Base-by-base conservation (phyloP, 2,888 invertebrate genomes). In the Physocephala rufipes region DNA sequence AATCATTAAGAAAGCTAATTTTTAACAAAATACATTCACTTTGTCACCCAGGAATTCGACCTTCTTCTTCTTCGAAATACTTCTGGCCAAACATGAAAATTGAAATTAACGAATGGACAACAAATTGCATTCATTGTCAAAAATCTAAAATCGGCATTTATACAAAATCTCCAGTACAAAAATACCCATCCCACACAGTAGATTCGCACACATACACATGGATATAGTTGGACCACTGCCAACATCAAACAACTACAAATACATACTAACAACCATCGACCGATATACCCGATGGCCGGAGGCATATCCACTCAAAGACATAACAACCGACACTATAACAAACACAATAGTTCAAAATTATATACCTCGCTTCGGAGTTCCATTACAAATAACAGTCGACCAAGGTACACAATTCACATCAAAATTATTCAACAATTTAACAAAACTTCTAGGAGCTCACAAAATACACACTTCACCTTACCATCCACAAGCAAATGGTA, bases 151-250 rank as follows among this genome's bases (percentile, higher is more conserved):
- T 82, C 0, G 59, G 73, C 2, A 73, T 81, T 4, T 82, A 82
- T 74, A 78, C 75, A 16, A 49, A 43, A 4, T 64, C 77, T 0
- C 75, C 76, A 68, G 78, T n/a, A 75, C 72, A 24, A 69, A 63
- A 53, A 79, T 79, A 64, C 49, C 74, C 1, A 67, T 74, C 16
- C 77, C 81, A n/a, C 72, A 74, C n/a, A 67, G 64, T 9, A 74
- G 83, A 16, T 83, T 84, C 70, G 74, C 76, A n/a, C 81, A 83
- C 58, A 73, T 84, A 4, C 81, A 82, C 62, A 71, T 83, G 5
- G 83, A 84, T 72, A 71, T 85, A 21, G 78, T 84, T 0, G 81
- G 82, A 26, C 81, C 82, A 2, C 71, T 84, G 19, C 82, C 81
- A 28, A 21, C 70, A 9, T 77, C 78, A 0, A 58, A 75, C 24